Percentiles rank a stretch among this genome's conserved stretches.
These are phyloP conservation scores for Calosoma granatense DNA, from an alignment of 1,140 invertebrate genomes.

Conservation along the genomic window DNA sequence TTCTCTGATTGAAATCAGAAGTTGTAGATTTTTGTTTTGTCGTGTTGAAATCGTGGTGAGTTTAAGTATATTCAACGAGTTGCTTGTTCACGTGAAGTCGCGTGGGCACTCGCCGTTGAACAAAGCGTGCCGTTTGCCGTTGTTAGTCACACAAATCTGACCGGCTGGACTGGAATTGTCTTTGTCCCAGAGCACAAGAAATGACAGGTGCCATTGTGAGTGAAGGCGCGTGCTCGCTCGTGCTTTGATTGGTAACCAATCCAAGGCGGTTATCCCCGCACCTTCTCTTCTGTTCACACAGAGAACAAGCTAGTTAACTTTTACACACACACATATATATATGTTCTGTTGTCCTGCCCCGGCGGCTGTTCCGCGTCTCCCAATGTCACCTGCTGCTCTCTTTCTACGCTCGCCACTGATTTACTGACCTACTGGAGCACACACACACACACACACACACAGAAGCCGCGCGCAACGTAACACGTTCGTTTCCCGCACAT, in stretches of 20 bases:
- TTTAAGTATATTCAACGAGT: too few species aligned
- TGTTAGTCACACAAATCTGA: not conserved
- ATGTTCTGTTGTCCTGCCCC: not conserved
- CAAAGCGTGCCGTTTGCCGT: not conserved
- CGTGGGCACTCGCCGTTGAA: not conserved
- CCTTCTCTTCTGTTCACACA: not conserved
- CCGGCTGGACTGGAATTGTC: not conserved
- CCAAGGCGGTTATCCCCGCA: not conserved
- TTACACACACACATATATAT: too few species aligned
- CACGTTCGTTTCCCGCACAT: too few species aligned
- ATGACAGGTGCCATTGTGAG: not conserved
- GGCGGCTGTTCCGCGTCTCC: not conserved
- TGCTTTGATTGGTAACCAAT: not conserved
- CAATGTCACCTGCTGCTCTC: not conserved
- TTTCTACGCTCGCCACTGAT: not conserved
- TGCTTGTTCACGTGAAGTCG: not conserved
- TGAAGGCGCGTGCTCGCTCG: not conserved
- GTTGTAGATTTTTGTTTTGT: too few species aligned
- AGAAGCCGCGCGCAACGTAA: too few species aligned
- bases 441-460: too few species aligned
- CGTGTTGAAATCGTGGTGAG: too few species aligned
- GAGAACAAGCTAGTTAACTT: not conserved
- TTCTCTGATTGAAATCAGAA: too few species aligned
- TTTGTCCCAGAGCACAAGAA: not conserved
- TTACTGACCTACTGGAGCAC: not conserved